phyloP scores from a whole-genome alignment of 2,888 invertebrate species.

The Seladonia tumulorum region DNA sequence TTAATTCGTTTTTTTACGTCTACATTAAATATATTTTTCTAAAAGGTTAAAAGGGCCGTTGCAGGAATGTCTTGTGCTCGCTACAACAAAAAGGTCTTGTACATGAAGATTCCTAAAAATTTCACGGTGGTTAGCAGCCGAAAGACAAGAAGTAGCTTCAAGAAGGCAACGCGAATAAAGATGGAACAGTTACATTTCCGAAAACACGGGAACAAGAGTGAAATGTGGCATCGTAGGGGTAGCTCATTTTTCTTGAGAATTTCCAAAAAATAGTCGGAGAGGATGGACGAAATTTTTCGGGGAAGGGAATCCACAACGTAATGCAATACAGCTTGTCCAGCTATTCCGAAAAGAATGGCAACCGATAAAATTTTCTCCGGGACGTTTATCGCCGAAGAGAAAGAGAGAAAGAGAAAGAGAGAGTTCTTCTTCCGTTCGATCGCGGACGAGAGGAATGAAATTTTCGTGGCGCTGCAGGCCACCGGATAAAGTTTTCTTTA shows the following conservation, averaged over 20 bases:
- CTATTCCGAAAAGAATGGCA: background rate
- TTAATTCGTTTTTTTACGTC: background rate
- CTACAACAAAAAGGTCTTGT: too few species aligned
- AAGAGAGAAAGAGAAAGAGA: too few species aligned
- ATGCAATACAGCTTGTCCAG: background rate
- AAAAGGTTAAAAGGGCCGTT: background rate
- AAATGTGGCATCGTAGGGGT: too few species aligned
- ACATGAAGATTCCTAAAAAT: too few species aligned
- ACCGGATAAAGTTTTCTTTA: slow-evolving; percentile 41
- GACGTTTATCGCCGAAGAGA: background rate
- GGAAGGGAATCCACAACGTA: background rate
- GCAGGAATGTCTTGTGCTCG: too few species aligned
- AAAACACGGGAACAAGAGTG: background rate
- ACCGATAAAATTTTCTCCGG: background rate
- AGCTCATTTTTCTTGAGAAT: background rate
- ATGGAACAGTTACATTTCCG: background rate
- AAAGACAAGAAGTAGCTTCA: background rate
- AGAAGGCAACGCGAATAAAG: background rate
- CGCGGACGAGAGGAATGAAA: slow-evolving; percentile 55
- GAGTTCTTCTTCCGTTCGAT: background rate
- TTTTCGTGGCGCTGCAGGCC: slow-evolving; percentile 14
- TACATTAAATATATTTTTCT: background rate
- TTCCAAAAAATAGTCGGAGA: background rate
- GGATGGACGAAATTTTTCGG: background rate
- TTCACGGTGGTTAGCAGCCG: background rate